A percentile compares a stretch with the other conserved stretches of the same genome.
Conservation (phyloP, 2,113 vertebrate species). For the Tiliqua scincoides region DNA sequence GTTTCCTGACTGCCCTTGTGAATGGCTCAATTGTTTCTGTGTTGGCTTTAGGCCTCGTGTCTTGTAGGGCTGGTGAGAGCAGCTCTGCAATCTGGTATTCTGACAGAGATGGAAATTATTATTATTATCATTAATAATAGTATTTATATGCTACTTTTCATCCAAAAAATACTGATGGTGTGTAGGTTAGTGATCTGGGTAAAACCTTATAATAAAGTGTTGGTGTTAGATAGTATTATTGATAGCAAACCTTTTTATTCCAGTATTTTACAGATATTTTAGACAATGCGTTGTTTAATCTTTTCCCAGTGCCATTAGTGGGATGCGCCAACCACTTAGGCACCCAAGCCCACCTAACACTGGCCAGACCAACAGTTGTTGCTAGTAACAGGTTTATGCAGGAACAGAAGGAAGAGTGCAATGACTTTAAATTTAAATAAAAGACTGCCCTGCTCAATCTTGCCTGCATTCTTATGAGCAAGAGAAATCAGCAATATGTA, state of each 20-base stretch:
- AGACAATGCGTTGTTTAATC: background rate
- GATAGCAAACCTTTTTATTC: background rate
- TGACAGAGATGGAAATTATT: fast-evolving
- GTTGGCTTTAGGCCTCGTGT: constrained; percentile 54
- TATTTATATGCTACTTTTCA: too few species aligned
- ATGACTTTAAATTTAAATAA: background rate
- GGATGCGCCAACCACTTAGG: background rate
- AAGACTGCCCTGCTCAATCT: fast-evolving
- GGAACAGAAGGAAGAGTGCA: too few species aligned
- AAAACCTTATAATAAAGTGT: background rate
- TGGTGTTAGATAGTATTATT: too few species aligned
- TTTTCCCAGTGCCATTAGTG: background rate
- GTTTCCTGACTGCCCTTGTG: constrained; percentile 66
- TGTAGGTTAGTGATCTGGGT: fast-evolving
- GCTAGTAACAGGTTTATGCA: too few species aligned
- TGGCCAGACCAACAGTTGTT: too few species aligned
- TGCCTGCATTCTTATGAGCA: too few species aligned
- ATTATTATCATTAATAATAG: fast-evolving
- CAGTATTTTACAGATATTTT: background rate
- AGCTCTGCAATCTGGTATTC: background rate
- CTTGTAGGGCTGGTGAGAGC: constrained; percentile 6
- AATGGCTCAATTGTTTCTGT: constrained; percentile 64
- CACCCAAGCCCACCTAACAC: too few species aligned
- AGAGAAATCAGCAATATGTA: too few species aligned
- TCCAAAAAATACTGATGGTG: background rate